phyloP scores from a whole-genome alignment of 2,797 vertebrate species.

The Synaphobranchus kaupii region DNA sequence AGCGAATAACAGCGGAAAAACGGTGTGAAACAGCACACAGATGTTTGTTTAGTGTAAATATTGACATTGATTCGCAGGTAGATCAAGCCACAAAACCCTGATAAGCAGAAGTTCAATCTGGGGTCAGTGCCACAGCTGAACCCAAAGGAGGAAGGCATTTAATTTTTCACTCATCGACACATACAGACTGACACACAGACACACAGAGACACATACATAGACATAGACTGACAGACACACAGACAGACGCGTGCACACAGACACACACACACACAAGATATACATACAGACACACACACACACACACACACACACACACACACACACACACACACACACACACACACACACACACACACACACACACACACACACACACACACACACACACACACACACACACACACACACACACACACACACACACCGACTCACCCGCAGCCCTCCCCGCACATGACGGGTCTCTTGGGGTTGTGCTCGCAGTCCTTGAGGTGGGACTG shows the following conservation, averaged over 20 bases:
- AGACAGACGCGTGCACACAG: background rate
- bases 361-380: background rate
- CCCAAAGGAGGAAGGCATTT: too few relatives aligned
- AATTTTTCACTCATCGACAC: background rate
- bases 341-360: background rate
- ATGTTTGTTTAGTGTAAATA: background rate
- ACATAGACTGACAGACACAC: background rate
- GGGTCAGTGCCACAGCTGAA: background rate
- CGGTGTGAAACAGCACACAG: background rate
- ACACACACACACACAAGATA: slow-evolving; percentile 54
- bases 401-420: background rate
- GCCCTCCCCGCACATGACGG: slow-evolving; percentile 93
- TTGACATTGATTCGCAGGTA: background rate
- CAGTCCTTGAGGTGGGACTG: slow-evolving; percentile 96
- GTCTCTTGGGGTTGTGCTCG: slow-evolving; percentile 97
- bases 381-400: background rate
- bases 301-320: background rate
- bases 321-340: background rate
- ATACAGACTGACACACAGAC: background rate
- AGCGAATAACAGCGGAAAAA: background rate
- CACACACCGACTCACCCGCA: slow-evolving; percentile 84
- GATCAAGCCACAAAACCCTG: background rate
- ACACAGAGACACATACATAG: background rate
- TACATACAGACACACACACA: slow-evolving; percentile 77
- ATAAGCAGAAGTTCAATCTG: background rate